Evolutionary conservation across 2,797 vertebrate species (phyloP), one percentile per base, ranked within the genome.

Genomic region (Hydrophis major): DNA sequence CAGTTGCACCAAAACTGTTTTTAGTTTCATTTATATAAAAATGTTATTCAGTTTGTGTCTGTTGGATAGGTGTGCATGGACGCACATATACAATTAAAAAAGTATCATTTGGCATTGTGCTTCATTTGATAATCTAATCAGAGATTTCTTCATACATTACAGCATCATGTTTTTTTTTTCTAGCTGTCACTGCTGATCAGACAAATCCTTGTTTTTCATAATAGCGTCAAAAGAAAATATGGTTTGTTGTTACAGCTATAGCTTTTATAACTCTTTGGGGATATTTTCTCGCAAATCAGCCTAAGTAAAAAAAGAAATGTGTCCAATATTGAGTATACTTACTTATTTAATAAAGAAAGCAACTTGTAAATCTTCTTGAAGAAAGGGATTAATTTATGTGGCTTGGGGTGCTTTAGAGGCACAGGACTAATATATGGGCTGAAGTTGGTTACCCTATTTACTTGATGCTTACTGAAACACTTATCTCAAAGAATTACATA

Each of bases 141-240:
- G 8, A 66, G 22, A 53, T 92, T 55, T 90, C 25, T 92, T 90
- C 32, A n/a, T 63, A 89, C 28, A 60, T 27, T 86, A 2, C 37
- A 89, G 61, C 56, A 61, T 6, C 60, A 53, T 50, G 13, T 0
- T 4, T 78, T 47, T 32, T 69, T 83, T 56, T 14, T 27, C 61
- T 28, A 89, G 74, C 57, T 92, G 92, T 89, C 88, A 92, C 22
- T 63, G 47, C 57, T 42, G 32, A 55, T 89, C 88, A 89, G 74
- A 86, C 59, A 55, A 86, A 86, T 55, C 22, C 47, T 92, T 86
- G 57, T 86, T 92, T 89, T 89, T 63, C 88, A 86, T 92, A 86
- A 86, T 92, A 92, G 92, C 47, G 14, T 63, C 32, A 53, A 56
- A 86, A 89, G 60, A 60, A 89, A 92, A 92, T 92, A 20, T 63